phyloP scores from a whole-genome alignment of 2,888 invertebrate species.

The Pimpla rufipes region DNA sequence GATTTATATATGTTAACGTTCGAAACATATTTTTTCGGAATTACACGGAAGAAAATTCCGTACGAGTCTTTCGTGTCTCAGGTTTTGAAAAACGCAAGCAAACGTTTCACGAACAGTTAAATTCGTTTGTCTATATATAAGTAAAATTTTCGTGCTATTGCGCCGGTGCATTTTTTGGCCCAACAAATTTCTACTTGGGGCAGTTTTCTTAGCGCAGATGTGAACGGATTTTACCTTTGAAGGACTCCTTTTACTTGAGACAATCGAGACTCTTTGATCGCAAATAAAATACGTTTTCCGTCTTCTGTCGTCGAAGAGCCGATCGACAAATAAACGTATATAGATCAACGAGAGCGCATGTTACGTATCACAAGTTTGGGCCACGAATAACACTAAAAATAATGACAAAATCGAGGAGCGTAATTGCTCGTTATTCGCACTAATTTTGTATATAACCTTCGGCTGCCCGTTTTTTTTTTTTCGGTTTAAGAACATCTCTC shows the following conservation, averaged over 20 bases:
- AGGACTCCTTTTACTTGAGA: too few relatives aligned
- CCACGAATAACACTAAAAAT: slow-evolving; percentile 61
- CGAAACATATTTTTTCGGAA: neutral
- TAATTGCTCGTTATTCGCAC: slow-evolving; percentile 47
- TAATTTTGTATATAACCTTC: slow-evolving; percentile 25
- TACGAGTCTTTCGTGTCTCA: neutral
- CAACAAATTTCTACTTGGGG: neutral
- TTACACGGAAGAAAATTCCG: neutral
- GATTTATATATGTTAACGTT: neutral
- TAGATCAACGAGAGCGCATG: slow-evolving; percentile 57
- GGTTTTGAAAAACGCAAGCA: neutral
- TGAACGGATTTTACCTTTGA: too few relatives aligned
- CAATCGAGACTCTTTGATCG: too few relatives aligned
- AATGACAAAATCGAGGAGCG: slow-evolving; percentile 39
- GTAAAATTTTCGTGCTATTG: too few relatives aligned
- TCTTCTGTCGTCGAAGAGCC: slow-evolving; percentile 14
- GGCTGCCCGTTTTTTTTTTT: neutral
- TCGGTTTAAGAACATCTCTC: slow-evolving; percentile 11
- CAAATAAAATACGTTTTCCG: too few relatives aligned
- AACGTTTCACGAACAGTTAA: neutral
- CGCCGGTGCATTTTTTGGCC: neutral
- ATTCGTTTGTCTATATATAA: too few relatives aligned
- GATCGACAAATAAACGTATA: slow-evolving; percentile 32
- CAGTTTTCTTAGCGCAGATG: too few relatives aligned
- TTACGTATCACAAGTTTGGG: slow-evolving; percentile 79